A percentile compares a stretch with the other conserved stretches of the same genome.
Conservation (phyloP, 2,797 vertebrate genomes). For the Pteropus rufus region DNA sequence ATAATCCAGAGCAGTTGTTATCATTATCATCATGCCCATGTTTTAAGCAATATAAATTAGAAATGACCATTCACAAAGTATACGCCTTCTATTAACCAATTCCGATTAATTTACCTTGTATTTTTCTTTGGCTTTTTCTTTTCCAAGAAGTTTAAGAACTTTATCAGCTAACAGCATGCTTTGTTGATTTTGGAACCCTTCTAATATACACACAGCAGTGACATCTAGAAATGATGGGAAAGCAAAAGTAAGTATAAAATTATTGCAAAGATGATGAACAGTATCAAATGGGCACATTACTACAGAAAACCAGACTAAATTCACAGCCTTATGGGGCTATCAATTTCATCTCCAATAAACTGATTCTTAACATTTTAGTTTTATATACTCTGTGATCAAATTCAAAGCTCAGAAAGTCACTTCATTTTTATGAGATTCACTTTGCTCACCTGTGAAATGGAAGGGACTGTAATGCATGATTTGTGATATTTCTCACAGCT, state of each 20-base stretch:
- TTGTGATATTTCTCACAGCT: constrained; percentile 2
- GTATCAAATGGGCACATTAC: constrained; percentile 1
- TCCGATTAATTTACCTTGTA: constrained; percentile 90
- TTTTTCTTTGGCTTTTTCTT: constrained; percentile 99
- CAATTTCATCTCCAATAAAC: not conserved
- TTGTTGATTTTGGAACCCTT: constrained; percentile 99
- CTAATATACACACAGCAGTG: constrained; percentile 98
- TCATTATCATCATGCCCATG: not conserved
- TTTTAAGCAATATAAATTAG: not conserved
- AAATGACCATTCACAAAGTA: not conserved
- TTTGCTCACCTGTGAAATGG: constrained; percentile 6
- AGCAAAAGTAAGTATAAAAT: constrained; percentile 41
- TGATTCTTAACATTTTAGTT: not conserved
- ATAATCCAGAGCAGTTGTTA: not conserved
- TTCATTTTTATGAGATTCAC: not conserved
- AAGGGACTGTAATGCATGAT: not conserved
- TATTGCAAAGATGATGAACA: not conserved
- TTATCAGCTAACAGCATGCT: constrained; percentile 99
- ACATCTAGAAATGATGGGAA: constrained; percentile 88
- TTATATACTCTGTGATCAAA: not conserved
- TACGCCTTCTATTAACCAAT: not conserved
- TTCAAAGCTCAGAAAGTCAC: constrained; percentile 26
- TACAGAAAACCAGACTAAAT: constrained; percentile 14
- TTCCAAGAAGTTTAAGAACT: constrained; percentile 97
- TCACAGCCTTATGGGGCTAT: not conserved